phyloP scores from a whole-genome alignment of 2,888 invertebrate species.

The Syrista parreyssii region DNA sequence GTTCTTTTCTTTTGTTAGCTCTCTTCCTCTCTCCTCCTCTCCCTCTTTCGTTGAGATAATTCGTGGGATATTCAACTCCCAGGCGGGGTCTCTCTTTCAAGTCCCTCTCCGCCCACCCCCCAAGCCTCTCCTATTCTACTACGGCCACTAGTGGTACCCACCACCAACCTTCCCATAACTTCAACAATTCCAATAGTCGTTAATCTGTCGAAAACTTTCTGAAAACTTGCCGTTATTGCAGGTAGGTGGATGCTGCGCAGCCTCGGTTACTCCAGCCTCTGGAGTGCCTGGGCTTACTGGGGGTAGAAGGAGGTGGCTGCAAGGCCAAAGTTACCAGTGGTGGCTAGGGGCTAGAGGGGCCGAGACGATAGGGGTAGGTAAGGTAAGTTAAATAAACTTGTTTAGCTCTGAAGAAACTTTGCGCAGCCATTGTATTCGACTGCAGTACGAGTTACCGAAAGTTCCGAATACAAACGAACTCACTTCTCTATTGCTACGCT shows the following conservation, averaged over 20 bases:
- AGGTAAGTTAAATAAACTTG: conserved; percentile 63
- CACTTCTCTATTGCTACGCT: conserved; percentile 53
- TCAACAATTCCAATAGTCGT: conserved; percentile 61
- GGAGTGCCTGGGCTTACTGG: not conserved
- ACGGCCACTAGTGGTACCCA: not conserved
- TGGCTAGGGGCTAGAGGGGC: conserved; percentile 14
- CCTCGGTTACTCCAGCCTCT: not conserved
- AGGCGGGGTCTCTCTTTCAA: conserved; percentile 7
- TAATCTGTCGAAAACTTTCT: conserved; percentile 58
- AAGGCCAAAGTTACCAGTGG: conserved; percentile 10
- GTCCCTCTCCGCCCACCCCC: no score
- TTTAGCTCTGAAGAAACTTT: conserved; percentile 61
- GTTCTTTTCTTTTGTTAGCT: conserved; percentile 12
- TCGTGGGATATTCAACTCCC: no score
- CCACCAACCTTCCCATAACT: conserved; percentile 45
- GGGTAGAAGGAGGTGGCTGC: conserved; percentile 27
- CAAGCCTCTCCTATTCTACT: conserved; percentile 17
- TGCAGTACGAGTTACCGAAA: conserved; percentile 55
- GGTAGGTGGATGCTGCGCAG: conserved; percentile 40
- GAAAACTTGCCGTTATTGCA: conserved; percentile 57
- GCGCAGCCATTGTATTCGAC: conserved; percentile 59
- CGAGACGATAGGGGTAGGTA: conserved; percentile 33
- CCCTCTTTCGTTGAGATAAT: not conserved
- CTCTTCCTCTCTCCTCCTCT: conserved; percentile 4
- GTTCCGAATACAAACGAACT: conserved; percentile 59